Evolutionary conservation across 2,113 vertebrate species (phyloP).

Genomic region (Amblyornis subalaris): DNA sequence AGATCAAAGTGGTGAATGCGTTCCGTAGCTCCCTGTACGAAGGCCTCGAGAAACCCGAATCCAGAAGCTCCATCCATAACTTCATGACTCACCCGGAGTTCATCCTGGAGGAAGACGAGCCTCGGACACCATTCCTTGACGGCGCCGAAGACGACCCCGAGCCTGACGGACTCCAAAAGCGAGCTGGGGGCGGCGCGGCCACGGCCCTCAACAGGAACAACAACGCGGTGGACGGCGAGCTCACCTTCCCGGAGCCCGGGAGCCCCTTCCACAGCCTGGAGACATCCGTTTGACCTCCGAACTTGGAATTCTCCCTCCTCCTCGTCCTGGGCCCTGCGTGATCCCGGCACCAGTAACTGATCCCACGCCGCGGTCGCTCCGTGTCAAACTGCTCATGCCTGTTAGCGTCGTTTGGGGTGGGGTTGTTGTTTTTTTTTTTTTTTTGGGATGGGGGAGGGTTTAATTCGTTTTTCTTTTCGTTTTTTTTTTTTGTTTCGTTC

Average conservation of each 20-base stretch:
- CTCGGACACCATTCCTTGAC: slow-evolving; percentile 78
- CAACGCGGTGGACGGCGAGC: slow-evolving; percentile 69
- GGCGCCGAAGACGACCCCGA: slow-evolving; percentile 73
- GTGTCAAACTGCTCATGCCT: slow-evolving; percentile 58
- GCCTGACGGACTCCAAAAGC: slow-evolving; percentile 50
- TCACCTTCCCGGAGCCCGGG: slow-evolving; percentile 45
- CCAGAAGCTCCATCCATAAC: slow-evolving; percentile 93
- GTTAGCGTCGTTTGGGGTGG: background rate
- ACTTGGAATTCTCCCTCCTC: background rate
- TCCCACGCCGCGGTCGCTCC: slow-evolving; percentile 31
- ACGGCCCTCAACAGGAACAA: slow-evolving; percentile 70
- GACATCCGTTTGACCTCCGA: slow-evolving; percentile 73
- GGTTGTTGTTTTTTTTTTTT: background rate
- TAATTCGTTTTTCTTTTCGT: background rate
- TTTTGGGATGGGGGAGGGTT: background rate
- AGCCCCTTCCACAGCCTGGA: slow-evolving; percentile 76
- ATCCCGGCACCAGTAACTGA: slow-evolving; percentile 36
- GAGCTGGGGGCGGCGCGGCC: slow-evolving; percentile 24
- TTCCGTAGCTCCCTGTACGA: slow-evolving; percentile 93
- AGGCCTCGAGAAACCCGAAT: slow-evolving; percentile 87
- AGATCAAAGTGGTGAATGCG: slow-evolving; percentile 98
- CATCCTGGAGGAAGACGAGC: slow-evolving; percentile 84
- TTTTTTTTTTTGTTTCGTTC: no score
- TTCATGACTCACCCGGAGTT: slow-evolving; percentile 97
- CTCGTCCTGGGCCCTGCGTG: slow-evolving; percentile 23